phyloP scores from a whole-genome alignment of 2,797 vertebrate species.

The Danionella dracula region DNA sequence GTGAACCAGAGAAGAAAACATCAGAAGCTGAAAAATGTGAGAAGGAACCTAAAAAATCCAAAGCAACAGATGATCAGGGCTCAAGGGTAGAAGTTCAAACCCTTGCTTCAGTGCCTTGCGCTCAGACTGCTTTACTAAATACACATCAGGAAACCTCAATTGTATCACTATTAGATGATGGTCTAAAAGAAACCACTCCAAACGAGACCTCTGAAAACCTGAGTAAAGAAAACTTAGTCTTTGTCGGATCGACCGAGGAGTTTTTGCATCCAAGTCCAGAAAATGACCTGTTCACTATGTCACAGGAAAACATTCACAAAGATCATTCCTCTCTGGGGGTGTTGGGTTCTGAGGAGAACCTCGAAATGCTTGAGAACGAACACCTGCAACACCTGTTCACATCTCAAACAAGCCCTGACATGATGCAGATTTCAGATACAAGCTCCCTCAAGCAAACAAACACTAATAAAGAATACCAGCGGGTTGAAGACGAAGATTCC shows the following conservation, averaged over 20 bases:
- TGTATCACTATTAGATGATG: background rate
- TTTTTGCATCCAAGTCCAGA: background rate
- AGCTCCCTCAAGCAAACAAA: background rate
- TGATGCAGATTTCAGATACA: background rate
- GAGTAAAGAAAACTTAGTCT: background rate
- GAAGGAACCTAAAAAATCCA: background rate
- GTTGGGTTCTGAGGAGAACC: background rate
- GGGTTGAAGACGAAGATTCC: too few relatives aligned
- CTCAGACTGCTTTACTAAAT: background rate
- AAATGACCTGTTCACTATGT: background rate
- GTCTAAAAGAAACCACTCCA: background rate
- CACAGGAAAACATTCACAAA: background rate
- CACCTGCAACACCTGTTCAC: background rate
- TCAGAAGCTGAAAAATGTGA: background rate
- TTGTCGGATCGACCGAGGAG: background rate
- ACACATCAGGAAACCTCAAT: background rate
- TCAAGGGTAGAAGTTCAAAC: background rate
- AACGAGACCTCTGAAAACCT: background rate
- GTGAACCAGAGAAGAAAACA: constrained; percentile 31
- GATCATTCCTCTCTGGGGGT: background rate
- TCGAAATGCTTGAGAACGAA: background rate
- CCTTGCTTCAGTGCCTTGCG: background rate
- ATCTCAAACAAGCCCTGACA: background rate
- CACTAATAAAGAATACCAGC: too few relatives aligned
- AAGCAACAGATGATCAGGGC: background rate